These are phyloP conservation scores for Sturnira hondurensis DNA, from an alignment of 2,113 vertebrate species.

Conservation along the genomic window DNA sequence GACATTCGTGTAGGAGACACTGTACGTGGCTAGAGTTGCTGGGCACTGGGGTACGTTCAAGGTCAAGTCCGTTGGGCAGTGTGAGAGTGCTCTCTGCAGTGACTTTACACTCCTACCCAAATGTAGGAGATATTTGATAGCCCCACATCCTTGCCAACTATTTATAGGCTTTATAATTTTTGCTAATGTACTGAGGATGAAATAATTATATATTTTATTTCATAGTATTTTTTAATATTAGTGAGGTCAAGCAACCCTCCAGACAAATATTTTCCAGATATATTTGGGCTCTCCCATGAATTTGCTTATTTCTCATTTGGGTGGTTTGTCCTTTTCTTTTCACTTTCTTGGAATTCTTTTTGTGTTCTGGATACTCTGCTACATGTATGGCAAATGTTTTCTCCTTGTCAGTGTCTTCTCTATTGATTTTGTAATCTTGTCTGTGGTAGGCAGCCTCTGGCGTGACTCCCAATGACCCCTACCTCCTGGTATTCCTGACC, in stretches of 20 bases:
- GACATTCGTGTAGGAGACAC: background rate
- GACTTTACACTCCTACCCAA: background rate
- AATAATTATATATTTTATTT: slow-evolving; percentile 27
- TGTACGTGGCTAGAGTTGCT: background rate
- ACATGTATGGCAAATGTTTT: background rate
- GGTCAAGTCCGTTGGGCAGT: background rate
- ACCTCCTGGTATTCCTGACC: background rate
- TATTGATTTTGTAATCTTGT: background rate
- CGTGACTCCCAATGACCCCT: background rate
- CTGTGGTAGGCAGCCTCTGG: background rate
- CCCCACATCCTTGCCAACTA: background rate
- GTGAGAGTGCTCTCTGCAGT: background rate
- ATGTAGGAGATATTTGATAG: background rate
- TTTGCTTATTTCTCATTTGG: background rate
- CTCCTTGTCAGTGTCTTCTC: background rate
- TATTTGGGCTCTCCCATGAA: background rate
- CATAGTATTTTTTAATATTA: background rate
- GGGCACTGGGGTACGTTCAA: background rate
- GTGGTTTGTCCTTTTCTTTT: background rate
- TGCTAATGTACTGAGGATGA: background rate
- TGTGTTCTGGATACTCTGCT: background rate
- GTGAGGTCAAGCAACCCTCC: background rate
- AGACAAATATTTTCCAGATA: background rate
- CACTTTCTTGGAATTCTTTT: background rate
- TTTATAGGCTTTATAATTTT: background rate